phyloP scores from a whole-genome alignment of 2,797 vertebrate species.

The Danio albolineatus region DNA sequence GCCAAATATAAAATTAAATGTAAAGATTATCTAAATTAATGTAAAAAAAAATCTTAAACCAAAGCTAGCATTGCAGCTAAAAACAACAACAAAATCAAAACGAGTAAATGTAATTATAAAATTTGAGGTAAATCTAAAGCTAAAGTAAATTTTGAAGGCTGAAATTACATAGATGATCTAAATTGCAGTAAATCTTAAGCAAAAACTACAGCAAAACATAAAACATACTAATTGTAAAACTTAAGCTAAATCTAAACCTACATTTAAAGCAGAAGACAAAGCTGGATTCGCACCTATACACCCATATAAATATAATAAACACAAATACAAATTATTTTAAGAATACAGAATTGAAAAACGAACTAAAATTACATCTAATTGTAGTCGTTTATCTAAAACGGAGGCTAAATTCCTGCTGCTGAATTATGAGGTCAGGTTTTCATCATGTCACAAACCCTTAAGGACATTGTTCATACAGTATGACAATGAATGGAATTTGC shows the following conservation, averaged over 20 bases:
- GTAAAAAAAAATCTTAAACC: no score
- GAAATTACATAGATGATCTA: no score
- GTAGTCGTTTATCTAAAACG: not conserved
- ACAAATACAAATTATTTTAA: not conserved
- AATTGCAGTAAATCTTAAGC: no score
- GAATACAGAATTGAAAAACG: not conserved
- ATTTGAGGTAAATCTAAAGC: no score
- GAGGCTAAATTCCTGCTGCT: not conserved
- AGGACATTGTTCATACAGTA: slow-evolving; percentile 20
- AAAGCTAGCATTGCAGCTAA: no score
- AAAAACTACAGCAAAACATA: not conserved
- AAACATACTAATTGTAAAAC: not conserved
- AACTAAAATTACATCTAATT: not conserved
- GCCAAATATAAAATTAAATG: no score
- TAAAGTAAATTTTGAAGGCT: no score
- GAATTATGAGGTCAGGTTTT: not conserved
- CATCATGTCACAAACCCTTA: not conserved
- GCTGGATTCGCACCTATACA: no score
- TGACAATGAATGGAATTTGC: slow-evolving; percentile 17
- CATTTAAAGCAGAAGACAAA: not conserved
- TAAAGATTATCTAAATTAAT: no score
- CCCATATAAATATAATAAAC: no score
- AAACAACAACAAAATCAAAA: no score
- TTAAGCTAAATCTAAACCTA: not conserved
- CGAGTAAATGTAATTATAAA: no score